Base-by-base conservation (phyloP, 2,888 invertebrate genomes). In the Orthosia gracilis region DNA sequence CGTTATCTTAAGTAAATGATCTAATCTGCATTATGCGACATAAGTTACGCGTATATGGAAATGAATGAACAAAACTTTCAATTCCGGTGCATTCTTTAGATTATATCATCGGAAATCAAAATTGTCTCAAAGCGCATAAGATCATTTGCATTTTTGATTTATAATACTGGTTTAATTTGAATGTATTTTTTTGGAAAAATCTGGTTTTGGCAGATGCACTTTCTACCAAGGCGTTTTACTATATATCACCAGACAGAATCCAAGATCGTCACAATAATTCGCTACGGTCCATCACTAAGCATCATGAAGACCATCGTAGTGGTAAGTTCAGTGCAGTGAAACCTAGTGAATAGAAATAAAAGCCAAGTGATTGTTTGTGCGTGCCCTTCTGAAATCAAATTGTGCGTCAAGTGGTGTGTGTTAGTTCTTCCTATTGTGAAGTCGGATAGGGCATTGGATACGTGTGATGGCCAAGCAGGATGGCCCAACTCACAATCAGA, bases 251-350 rank as follows among this genome's bases (percentile, higher is more conserved):
- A 17, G 15, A 15, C 69, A 18, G 4, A 18, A 40, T 45, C 54
- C 5, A 49, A 76, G 3, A 76, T 12, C 2, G 12, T 45, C 49
- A 76, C 54, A 69, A 54, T 49, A 49, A 17, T 26, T 61, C 23
- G 12, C 40, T 50, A 40, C 54, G 26, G 40, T 45, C 47, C 54
- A 45, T 69, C 69, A 50, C 40, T 55, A 61, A 68, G 13, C 49
- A 45, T 21, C 26, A 75, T 75, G 75, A 61, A 50, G 69, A 40
- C 45, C 0, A 12, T 61, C 1, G 9, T 45, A 13, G 40, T 15
- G 76, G 75, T 76, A 55, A 69, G 76, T 75, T 15, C 1, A 40
- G 59, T 31, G n/a, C 7, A 52, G 45, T 57, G 50, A 2, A 18
- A 31, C 26, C 0, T n/a, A 15, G 74, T 75, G 75, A 15, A 50